Conservation (phyloP, 2,797 vertebrate species). For the Potorous gilbertii region DNA sequence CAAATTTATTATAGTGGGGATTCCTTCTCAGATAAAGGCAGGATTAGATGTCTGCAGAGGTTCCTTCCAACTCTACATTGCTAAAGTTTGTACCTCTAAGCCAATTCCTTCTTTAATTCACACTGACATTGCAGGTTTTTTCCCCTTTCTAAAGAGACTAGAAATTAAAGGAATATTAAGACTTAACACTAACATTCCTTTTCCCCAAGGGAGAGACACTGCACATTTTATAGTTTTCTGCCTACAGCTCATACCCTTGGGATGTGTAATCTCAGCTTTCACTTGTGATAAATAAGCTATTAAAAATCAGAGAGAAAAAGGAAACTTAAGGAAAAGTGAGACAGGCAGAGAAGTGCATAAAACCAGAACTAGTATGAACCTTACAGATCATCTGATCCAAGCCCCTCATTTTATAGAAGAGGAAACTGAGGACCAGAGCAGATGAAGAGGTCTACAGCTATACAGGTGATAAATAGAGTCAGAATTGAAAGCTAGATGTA, state of each 20-base stretch:
- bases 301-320: constrained; percentile 69
- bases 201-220: constrained; percentile 52
- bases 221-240: constrained; percentile 55
- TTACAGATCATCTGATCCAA: not conserved
- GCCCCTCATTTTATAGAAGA: not conserved
- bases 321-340: constrained; percentile 44
- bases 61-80: not conserved
- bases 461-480: not conserved
- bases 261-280: constrained; percentile 68
- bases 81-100: constrained; percentile 66
- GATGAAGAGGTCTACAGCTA: not conserved
- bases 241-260: constrained; percentile 47
- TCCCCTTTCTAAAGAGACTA: constrained; percentile 48
- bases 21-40: not conserved
- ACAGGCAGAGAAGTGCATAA: constrained; percentile 38
- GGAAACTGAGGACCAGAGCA: not conserved
- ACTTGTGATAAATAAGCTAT: constrained; percentile 58
- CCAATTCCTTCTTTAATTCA: constrained; percentile 48
- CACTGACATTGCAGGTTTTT: constrained; percentile 48
- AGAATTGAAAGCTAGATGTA: not conserved
- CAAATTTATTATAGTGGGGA: not conserved
- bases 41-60: not conserved
- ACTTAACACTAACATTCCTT: not conserved
- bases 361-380: not conserved
- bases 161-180: constrained; percentile 19